Conservation (phyloP, 1,140 invertebrate genomes). For the Lepidotrigona ventralis region DNA sequence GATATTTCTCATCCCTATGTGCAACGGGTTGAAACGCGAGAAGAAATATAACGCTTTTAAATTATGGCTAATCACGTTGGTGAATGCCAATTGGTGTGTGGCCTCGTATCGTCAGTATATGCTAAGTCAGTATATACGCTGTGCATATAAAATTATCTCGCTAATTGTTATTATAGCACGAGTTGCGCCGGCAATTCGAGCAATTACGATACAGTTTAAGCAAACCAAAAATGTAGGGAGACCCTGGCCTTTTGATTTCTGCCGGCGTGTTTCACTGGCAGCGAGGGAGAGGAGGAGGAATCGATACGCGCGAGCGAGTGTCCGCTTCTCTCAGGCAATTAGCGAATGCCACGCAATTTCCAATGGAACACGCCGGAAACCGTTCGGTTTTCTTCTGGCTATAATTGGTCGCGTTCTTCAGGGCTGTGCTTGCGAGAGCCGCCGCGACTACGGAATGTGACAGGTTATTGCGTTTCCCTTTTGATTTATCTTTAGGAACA, state of each 20-base stretch:
- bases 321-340: not conserved
- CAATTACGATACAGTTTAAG: constrained; percentile 33
- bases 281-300: not conserved
- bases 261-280: not conserved
- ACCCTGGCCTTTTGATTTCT: not conserved
- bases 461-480: constrained; percentile 25
- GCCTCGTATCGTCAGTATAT: constrained; percentile 27
- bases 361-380: constrained; percentile 42
- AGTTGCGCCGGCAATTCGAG: not conserved
- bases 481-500: constrained; percentile 22
- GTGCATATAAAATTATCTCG: constrained; percentile 36
- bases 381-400: constrained; percentile 34
- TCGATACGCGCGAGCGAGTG: constrained; percentile 2
- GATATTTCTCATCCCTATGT: too few species aligned
- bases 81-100: constrained; percentile 28
- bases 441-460: constrained; percentile 21
- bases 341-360: constrained; percentile 36
- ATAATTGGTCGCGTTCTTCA: constrained; percentile 39
- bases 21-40: constrained; percentile 36
- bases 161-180: constrained; percentile 28
- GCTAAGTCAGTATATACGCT: constrained; percentile 25
- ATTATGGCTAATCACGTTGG: constrained; percentile 34
- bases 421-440: not conserved
- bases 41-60: constrained; percentile 51
- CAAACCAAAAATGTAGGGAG: not conserved